Base-by-base conservation (phyloP, 2,797 vertebrate genomes). In the Furcifer pardalis region DNA sequence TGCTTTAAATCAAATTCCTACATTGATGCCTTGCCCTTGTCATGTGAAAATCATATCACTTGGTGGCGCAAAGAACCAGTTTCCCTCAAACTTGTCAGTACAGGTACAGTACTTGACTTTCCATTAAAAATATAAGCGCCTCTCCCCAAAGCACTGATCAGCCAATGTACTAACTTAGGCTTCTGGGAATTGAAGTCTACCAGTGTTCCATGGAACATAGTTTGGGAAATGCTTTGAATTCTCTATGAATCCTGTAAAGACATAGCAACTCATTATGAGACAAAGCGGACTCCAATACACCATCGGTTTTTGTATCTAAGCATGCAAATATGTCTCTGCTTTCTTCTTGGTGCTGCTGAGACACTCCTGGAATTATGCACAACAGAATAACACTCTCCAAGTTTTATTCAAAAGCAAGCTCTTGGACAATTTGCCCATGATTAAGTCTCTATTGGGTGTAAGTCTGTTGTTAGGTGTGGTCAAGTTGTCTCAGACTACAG, bases 51-150 rank as follows among this genome's bases (percentile, higher is more conserved):
- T 60, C 30, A 46, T n/a, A n/a, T 91, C 91, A 84, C 92, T 86
- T 93, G 92, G 44, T 90, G 93, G 91, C 89, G 92, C 88, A 65
- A 88, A 87, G 81, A 66, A 86, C 87, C 90, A 91, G 9, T 89
- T 89, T 59, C 90, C 32, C 13, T 52, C 0, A 68, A 83, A 84
- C 84, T 1, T 3, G 80, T 25, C n/a, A n/a, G n/a, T 84, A 86
- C 27, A 30, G n/a, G n/a, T n/a, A n/a, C n/a, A n/a, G n/a, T n/a
- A 60, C 80, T 89, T 85, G 89, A 88, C 68, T 84, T 69, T 85
- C 30, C 30, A 35, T 32, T 25, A 49, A 46, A 9, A 37, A 32
- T 13, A 30, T 37, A 79, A 32, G 46, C 19, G n/a, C n/a, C n/a
- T n/a, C n/a, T n/a, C n/a, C n/a, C n/a, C n/a, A n/a, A n/a, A n/a